A percentile compares a stretch with the other conserved stretches of the same genome.
Conservation (phyloP, 2,797 vertebrate genomes). For the Antrozous pallidus region DNA sequence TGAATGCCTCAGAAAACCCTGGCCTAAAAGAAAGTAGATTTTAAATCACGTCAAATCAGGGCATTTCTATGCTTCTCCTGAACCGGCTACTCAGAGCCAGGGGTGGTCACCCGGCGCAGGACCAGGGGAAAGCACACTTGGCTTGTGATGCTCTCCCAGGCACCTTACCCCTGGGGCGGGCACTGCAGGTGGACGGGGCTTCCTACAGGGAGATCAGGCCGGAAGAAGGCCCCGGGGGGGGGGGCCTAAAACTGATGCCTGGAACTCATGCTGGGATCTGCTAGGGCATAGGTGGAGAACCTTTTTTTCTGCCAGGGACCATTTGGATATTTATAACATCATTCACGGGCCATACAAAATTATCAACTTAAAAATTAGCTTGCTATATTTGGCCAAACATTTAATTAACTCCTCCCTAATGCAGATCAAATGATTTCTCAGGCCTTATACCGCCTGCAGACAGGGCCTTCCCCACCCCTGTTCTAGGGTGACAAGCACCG, state of each 20-base stretch:
- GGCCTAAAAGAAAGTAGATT: neutral
- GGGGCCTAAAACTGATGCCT: neutral
- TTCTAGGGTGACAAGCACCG: neutral
- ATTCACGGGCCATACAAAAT: too few species aligned
- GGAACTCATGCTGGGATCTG: neutral
- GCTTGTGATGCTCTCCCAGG: neutral
- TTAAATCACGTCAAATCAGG: neutral
- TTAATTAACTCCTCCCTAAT: too few species aligned
- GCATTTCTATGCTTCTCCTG: neutral
- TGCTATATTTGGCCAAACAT: too few species aligned
- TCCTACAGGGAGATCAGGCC: neutral
- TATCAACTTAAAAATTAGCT: too few species aligned
- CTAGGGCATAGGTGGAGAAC: too few species aligned
- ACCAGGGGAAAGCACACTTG: accelerated
- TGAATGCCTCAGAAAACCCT: neutral
- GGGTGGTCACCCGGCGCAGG: neutral
- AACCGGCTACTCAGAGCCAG: too few species aligned
- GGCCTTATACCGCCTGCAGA: too few species aligned
- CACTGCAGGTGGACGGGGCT: neutral
- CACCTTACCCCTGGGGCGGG: neutral
- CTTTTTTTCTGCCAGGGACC: too few species aligned
- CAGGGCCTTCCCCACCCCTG: too few species aligned
- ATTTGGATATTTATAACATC: too few species aligned
- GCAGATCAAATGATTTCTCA: too few species aligned
- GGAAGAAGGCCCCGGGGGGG: neutral